Base-by-base conservation (phyloP, 2,888 invertebrate species). In the Sipunculus nudus region DNA sequence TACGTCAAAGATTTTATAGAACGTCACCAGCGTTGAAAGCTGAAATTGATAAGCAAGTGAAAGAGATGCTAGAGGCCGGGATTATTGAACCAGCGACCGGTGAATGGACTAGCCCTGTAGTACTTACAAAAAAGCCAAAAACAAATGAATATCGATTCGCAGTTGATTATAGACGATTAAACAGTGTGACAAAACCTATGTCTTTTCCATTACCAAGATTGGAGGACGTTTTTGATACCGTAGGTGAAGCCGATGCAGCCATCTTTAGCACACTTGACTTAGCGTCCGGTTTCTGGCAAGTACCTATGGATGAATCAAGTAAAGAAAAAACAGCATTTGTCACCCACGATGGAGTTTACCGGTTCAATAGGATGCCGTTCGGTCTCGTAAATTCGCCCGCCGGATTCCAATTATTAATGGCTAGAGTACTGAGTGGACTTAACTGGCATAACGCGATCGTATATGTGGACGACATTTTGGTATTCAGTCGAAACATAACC, bases 391-490 rank as follows among this genome's bases (percentile, higher is more conserved):
- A 6, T n/a, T 10, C 50, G 6, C 50, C 35, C 19, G 6, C 50
- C 6, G 23, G 16, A 13, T 50, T 50, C 21, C 50, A 50, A 35
- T 6, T 19, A 8, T 8, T 35, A 8, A 35, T 50, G 50, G 10
- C 31, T 8, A 35, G 6, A 16, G 50, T 50, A 16, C 35, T 50
- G 23, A 8, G 23, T 5, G 10, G 23, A 19, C 8, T 50, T 10
- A 21, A 13, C 10, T 8, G 19, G 13, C 8, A 21, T 13, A 8
- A 25, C 10, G 8, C 13, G 31, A 16, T 35, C 8, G n/a, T 23
- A 10, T 50, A 50, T 21, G 19, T 50, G 5, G 50, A 50, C 21
- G 50, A 50, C 35, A 21, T 50, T n/a, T 19, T 50, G 19, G 35
- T 50, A 10, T 50, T 35, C 35, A 13, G 13, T 5, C 31, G 35